These are phyloP conservation scores for Gambusia affinis DNA, from an alignment of 2,113 vertebrate species.

Conservation along the genomic window DNA sequence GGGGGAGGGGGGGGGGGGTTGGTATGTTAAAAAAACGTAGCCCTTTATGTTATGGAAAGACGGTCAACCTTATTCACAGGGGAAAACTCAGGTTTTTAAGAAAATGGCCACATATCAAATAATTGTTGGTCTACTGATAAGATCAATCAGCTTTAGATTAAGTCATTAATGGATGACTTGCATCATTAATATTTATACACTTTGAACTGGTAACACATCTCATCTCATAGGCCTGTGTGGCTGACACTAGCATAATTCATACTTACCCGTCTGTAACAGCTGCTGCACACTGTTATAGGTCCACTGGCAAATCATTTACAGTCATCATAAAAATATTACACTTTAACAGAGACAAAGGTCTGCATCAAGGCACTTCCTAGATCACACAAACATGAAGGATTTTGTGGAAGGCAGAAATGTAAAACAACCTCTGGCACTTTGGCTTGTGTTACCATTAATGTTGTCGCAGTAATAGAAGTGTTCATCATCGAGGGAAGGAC, in stretches of 20 bases:
- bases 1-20: too few species aligned
- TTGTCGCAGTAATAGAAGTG: conserved; percentile 99
- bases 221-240: too few species aligned
- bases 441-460: conserved; percentile 90
- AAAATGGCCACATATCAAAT: too few species aligned
- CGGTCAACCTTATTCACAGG: too few species aligned
- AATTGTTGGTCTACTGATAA: too few species aligned
- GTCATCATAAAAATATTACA: neutral
- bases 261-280: conserved; percentile 3
- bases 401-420: neutral
- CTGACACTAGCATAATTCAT: neutral
- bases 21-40: too few species aligned
- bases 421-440: neutral
- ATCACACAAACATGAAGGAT: neutral
- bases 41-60: too few species aligned
- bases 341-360: neutral
- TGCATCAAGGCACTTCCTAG: neutral
- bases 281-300: conserved; percentile 15
- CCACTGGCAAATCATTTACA: conserved; percentile 8
- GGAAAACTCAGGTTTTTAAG: too few species aligned
- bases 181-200: too few species aligned
- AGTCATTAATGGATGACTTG: too few species aligned
- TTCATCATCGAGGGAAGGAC: conserved; percentile 94
- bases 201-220: too few species aligned
- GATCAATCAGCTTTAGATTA: too few species aligned